Conservation (phyloP, 2,888 invertebrate species). For the Amphipoea oculea region DNA sequence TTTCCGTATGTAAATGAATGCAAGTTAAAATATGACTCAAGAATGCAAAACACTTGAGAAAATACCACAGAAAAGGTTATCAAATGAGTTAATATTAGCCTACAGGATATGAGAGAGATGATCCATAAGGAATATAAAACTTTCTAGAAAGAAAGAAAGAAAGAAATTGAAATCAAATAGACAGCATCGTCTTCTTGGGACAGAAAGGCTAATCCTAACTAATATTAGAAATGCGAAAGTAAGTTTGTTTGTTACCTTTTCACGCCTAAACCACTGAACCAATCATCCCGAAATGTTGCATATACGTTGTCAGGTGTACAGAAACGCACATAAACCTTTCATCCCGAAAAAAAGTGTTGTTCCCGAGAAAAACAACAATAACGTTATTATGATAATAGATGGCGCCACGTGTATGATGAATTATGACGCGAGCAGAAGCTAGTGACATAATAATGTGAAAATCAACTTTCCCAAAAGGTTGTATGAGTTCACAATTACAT, state of each 20-base stretch:
- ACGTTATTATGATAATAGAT: too few relatives aligned
- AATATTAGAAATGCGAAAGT: too few relatives aligned
- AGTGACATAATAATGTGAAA: constrained; percentile 4
- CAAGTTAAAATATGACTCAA: neutral
- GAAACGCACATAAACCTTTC: too few relatives aligned
- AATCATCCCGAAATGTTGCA: too few relatives aligned
- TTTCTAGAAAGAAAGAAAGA: neutral
- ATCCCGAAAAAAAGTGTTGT: too few relatives aligned
- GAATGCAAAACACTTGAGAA: neutral
- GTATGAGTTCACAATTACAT: neutral
- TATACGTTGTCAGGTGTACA: too few relatives aligned
- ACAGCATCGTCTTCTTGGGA: neutral
- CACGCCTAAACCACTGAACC: too few relatives aligned
- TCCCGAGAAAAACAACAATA: too few relatives aligned
- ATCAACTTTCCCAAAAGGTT: constrained; percentile 8
- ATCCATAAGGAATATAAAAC: neutral
- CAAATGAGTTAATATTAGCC: neutral
- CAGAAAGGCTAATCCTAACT: neutral
- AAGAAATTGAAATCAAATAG: neutral
- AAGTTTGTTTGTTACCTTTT: too few relatives aligned
- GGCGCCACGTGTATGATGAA: too few relatives aligned
- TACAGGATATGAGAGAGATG: neutral
- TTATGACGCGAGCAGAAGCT: neutral
- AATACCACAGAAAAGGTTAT: neutral
- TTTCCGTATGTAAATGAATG: constrained; percentile 13